Evolutionary conservation across 2,888 invertebrate species (phyloP).

Genomic region (Acleris cristana): DNA sequence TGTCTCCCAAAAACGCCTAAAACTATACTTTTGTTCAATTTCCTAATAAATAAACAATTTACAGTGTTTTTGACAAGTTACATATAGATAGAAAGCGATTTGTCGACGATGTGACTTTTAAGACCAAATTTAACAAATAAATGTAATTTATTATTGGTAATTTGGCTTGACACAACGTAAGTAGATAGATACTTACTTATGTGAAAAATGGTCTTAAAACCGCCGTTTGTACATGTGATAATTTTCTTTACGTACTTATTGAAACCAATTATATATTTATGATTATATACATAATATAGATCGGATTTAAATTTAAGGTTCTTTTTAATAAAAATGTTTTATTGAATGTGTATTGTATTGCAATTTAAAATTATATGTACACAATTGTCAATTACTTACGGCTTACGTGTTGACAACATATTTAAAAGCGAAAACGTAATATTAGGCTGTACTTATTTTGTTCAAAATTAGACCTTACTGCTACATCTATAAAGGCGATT

Average conservation of each 20-base stretch:
- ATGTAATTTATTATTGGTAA: background rate
- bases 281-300: background rate
- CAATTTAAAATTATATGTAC: conserved; percentile 28
- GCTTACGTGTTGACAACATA: conserved; percentile 20
- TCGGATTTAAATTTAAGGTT: background rate
- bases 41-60: conserved; percentile 48
- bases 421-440: conserved; percentile 17
- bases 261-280: too few species aligned
- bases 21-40: conserved; percentile 43
- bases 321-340: conserved; percentile 11
- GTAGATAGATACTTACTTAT: background rate
- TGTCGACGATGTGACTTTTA: conserved; percentile 6
- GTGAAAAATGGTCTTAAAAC: background rate
- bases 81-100: background rate
- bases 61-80: conserved; percentile 39
- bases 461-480: conserved; percentile 43
- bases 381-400: too few species aligned
- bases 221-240: too few species aligned
- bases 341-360: conserved; percentile 1
- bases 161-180: background rate
- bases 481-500: conserved; percentile 36
- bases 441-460: conserved; percentile 31
- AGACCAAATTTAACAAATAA: background rate
- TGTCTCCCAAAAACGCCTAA: conserved; percentile 46
- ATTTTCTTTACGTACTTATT: background rate